Conservation (phyloP, 2,113 vertebrate species). For the Cepphus grylle region DNA sequence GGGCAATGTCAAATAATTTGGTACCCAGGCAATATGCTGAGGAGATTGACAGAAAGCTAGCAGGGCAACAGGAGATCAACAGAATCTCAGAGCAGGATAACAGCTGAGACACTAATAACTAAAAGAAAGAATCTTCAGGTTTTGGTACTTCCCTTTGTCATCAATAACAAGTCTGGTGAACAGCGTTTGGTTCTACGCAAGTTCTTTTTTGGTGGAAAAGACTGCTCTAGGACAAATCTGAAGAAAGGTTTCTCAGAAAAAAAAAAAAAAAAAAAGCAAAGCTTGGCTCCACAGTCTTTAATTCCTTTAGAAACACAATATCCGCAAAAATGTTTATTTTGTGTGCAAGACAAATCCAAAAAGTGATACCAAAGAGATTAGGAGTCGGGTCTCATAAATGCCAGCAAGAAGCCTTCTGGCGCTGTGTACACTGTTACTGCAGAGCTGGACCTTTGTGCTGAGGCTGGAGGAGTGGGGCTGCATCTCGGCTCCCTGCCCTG, state of each 20-base stretch:
- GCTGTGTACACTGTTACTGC: background rate
- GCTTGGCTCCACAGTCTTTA: background rate
- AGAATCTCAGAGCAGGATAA: background rate
- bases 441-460: background rate
- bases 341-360: background rate
- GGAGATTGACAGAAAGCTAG: conserved; percentile 1
- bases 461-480: background rate
- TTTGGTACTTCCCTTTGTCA: background rate
- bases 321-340: background rate
- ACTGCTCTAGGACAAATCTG: background rate
- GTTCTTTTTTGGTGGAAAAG: background rate
- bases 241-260: background rate
- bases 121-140: background rate
- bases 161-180: background rate
- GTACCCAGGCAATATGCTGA: background rate
- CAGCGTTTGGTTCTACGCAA: background rate
- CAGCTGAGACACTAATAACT: background rate
- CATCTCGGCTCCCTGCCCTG: background rate
- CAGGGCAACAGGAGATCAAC: background rate
- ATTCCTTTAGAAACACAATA: background rate
- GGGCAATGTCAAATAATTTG: conserved; percentile 34
- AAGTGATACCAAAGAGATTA: background rate
- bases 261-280: background rate
- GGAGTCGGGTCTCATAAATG: background rate
- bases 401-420: background rate